These are phyloP conservation scores for Rhabdomys pumilio DNA, from an alignment of 2,797 vertebrate species.

Conservation along the genomic window DNA sequence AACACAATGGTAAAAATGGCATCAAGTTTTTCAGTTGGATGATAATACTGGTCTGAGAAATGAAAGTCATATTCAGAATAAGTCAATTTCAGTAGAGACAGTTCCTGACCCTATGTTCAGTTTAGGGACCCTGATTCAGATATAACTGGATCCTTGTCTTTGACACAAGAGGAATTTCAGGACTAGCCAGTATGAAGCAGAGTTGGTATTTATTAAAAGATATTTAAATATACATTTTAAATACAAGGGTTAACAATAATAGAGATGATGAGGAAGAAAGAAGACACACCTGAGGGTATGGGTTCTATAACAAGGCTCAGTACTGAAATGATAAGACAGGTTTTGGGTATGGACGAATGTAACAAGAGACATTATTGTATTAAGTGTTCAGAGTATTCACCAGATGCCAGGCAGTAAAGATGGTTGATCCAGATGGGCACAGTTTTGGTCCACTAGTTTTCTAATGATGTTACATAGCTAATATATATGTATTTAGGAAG, in stretches of 20 bases:
- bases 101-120: not conserved
- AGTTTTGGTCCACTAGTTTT: not conserved
- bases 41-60: not conserved
- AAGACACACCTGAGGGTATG: not conserved
- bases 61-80: not conserved
- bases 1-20: not conserved
- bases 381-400: not conserved
- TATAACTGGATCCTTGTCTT: not conserved
- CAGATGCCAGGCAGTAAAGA: not conserved
- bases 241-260: not conserved
- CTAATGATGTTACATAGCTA: not conserved
- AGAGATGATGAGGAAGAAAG: not conserved
- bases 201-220: not conserved
- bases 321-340: no score
- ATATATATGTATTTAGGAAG: not conserved
- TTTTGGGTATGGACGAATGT: not conserved
- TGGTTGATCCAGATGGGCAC: not conserved
- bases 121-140: not conserved
- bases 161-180: not conserved
- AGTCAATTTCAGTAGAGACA: not conserved
- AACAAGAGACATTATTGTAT: not conserved
- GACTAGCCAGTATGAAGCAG: no score
- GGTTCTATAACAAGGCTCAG: not conserved
- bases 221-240: not conserved
- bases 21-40: not conserved